Evolutionary conservation across 2,888 invertebrate genomes (phyloP), one percentile per base, ranked within the genome.

Genomic region (Asteroscopus sphinx): DNA sequence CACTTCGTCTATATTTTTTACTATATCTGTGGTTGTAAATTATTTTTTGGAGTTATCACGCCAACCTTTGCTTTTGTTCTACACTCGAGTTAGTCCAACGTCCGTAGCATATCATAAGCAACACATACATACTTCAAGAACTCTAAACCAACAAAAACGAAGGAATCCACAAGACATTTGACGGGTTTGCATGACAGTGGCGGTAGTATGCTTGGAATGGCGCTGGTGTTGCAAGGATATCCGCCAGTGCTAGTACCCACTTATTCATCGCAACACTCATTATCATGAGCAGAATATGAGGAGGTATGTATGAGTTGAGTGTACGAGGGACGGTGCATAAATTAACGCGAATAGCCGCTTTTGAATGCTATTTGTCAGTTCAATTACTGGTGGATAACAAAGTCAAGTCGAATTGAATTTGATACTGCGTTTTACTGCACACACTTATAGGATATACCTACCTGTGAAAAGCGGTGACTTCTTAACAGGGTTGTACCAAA

Each of bases 181-280:
- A 51, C 52, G 57, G 46, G 53, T 55, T 77, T 59, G 81, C 76
- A 77, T 71, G 71, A 76, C 70, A 76, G 37, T 64, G 35, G 35
- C 39, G 17, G 21, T 30, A 63, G 68, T 62, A 76, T 74, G 67
- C 53, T 60, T 65, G 6, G 68, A 60, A 71, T 79, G 70, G 73
- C 75, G 51, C 56, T 79, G 70, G 73, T 74, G 51, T 55, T 45
- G 33, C 80, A 66, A 79, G 83, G 82, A 83, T 82, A 81, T 82
- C 80, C 81, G 80, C 72, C 70, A 58, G 61, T 58, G 56, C 53
- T 54, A 64, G 56, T 48, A 54, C 65, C 58, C 66, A 81, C 78
- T 82, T 83, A 86, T 85, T 84, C 81, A 85, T 81, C 73, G 73
- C 61, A 74, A 73, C 80, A 78, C 82, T 82, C 77, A 83, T 83